Evolutionary conservation across 2,797 vertebrate genomes (phyloP), one percentile per base, ranked within the genome.

Genomic region (Myiotriccus ornatus): DNA sequence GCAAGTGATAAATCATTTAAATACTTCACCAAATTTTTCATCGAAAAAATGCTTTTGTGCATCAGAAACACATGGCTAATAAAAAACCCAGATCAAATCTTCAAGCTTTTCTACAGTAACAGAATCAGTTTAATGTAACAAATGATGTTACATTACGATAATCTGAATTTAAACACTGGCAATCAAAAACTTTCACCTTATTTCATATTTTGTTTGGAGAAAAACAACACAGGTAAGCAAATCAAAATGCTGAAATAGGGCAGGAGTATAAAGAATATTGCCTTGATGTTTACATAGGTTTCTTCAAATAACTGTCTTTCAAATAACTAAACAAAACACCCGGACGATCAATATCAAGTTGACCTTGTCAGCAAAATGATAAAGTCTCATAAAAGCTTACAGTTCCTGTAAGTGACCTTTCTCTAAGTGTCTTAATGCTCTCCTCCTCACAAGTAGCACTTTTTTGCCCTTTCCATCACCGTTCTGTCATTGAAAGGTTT

Each of bases 331-430:
- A 81, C 65, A 94, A 85, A 94, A 84, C 62, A 77, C 93, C 94
- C 92, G 96, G 86, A 93, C 94, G 90, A 98, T 98, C 98, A 98
- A 98, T 98, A 98, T 95, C 97, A 96, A 97, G 96, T 94, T 98
- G 98, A 98, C 98, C 97, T 92, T 97, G 97, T 97, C 97, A 94
- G 97, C 97, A 98, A 97, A 98, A 98, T 98, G 96, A 98, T 97
- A 89, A 97, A 98, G 96, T 67, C 84, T 92, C 95, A 97, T 96
- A 97, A 98, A 98, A 97, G 98, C 79, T 86, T 97, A 98, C 95
- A 98, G 95, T 71, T 98, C 70, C 94, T 81, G 8, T 60, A 98
- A 96, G 97, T 98, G 98, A 98, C 98, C 98, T 98, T 98, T 98
- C 96, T 78, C 24, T 93, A 89, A 96, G 97, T 94, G 96, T 96